Conservation (phyloP, 1,140 invertebrate species). For the Calliphora vicina region DNA sequence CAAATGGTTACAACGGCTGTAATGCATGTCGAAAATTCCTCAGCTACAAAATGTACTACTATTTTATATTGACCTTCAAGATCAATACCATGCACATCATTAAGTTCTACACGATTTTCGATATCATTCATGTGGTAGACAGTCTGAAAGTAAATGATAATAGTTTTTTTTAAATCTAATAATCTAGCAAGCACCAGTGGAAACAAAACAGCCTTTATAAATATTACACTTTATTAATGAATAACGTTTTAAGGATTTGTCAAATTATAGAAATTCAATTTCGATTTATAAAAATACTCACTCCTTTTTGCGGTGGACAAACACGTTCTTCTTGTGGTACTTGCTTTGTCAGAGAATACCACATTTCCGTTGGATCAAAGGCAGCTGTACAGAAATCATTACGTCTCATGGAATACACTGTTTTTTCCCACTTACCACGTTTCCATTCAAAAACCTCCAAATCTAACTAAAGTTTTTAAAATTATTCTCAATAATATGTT, state of each 20-base stretch:
- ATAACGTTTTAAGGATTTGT: no score
- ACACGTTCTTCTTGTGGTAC: neutral
- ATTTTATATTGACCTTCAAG: neutral
- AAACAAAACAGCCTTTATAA: no score
- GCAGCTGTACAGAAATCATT: neutral
- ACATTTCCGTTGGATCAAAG: slow-evolving; percentile 7
- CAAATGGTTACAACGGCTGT: neutral
- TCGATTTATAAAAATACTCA: neutral
- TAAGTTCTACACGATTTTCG: slow-evolving; percentile 20
- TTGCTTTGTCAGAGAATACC: neutral
- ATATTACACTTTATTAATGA: no score
- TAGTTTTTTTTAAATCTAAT: no score
- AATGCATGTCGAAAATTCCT: neutral
- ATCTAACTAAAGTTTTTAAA: neutral
- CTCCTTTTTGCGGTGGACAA: slow-evolving; percentile 23
- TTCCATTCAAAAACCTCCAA: slow-evolving; percentile 17
- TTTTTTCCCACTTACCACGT: slow-evolving; percentile 29
- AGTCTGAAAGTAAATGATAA: neutral
- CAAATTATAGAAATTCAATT: no score
- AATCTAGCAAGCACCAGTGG: no score
- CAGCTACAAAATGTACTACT: neutral
- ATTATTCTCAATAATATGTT: neutral
- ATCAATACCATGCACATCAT: neutral
- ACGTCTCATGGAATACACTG: slow-evolving; percentile 14
- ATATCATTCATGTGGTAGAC: neutral